Evolutionary conservation across 2,888 invertebrate species (phyloP), one percentile per base, ranked within the genome.

Genomic region (Timema podura): DNA sequence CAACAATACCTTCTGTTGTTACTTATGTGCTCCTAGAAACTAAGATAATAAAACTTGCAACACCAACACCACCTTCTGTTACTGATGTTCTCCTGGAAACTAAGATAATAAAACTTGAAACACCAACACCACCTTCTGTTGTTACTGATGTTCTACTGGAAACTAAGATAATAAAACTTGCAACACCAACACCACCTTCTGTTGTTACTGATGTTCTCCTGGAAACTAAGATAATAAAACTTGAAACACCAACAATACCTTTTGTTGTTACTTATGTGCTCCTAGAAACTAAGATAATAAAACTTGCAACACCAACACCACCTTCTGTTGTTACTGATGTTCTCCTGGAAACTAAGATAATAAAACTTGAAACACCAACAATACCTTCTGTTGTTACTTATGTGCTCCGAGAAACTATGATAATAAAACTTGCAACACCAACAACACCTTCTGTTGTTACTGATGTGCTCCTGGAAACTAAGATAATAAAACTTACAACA

Each of bases 401-500:
- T 90, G 79, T 94, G 91, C 82, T 93, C 93, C 85, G 94, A 93
- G 82, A 96, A 96, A 80, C 93, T 93, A 48, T 13, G 45, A 68
- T 11, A 68, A 13, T 9, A 51, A 30, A 30, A 30, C 30, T 30
- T 30, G 30, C 30, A 30, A 30, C 51, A 89, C 87, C 72, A 87
- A 84, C 75, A 98, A 84, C 73, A 93, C 90, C 76, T 91, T 87
- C 65, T 91, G 61, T n/a, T n/a, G n/a, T 89, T 88, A 79, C 91
- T 90, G 72, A 98, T 90, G 79, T 94, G 91, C 82, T 93, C 93
- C 85, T 95, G 93, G 82, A 96, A 96, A 80, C 93, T 93, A 48
- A n/a, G 44, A 68, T 10, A 67, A 13, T 8, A 49, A n/a, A n/a
- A n/a, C n/a, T n/a, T n/a, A n/a, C n/a, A n/a, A n/a, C n/a, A n/a